Evolutionary conservation across 2,113 vertebrate genomes (phyloP).

Genomic region (Paraplagusia blochii): DNA sequence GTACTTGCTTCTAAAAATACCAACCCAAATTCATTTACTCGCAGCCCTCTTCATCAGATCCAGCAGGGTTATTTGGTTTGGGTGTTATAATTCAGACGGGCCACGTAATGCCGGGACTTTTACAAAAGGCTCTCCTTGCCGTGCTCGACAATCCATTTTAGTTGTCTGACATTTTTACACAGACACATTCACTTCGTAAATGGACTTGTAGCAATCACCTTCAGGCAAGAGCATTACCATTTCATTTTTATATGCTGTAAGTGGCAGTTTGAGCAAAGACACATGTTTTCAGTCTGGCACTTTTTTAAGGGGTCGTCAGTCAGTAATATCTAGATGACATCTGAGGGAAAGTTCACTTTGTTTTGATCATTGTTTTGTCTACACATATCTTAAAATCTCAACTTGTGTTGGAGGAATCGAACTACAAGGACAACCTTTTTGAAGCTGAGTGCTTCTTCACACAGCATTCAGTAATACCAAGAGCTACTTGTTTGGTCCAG

Average conservation of each 20-base stretch:
- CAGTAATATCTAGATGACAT: too few relatives aligned
- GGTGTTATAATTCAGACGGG: constrained; percentile 13
- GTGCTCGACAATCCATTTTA: constrained; percentile 11
- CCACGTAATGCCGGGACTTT: background rate
- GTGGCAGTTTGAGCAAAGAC: too few relatives aligned
- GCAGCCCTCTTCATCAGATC: constrained; percentile 22
- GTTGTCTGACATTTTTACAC: constrained; percentile 9
- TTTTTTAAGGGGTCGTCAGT: too few relatives aligned
- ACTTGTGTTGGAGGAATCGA: too few relatives aligned
- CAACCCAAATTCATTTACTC: constrained; percentile 15
- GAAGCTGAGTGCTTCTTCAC: too few relatives aligned
- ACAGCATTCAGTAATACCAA: too few relatives aligned
- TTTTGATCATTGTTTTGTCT: too few relatives aligned
- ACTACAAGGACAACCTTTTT: too few relatives aligned
- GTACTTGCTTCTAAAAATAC: constrained; percentile 41
- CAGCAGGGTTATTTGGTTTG: constrained; percentile 13
- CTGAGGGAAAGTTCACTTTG: too few relatives aligned
- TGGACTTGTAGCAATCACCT: constrained; percentile 3
- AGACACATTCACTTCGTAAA: constrained; percentile 3
- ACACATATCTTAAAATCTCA: too few relatives aligned
- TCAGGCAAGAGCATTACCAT: background rate
- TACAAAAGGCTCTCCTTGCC: background rate
- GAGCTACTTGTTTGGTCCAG: too few relatives aligned
- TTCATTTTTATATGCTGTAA: background rate
- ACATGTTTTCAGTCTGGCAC: too few relatives aligned